Evolutionary conservation across 2,113 vertebrate genomes (phyloP).

Genomic region (Notiomystis cincta): DNA sequence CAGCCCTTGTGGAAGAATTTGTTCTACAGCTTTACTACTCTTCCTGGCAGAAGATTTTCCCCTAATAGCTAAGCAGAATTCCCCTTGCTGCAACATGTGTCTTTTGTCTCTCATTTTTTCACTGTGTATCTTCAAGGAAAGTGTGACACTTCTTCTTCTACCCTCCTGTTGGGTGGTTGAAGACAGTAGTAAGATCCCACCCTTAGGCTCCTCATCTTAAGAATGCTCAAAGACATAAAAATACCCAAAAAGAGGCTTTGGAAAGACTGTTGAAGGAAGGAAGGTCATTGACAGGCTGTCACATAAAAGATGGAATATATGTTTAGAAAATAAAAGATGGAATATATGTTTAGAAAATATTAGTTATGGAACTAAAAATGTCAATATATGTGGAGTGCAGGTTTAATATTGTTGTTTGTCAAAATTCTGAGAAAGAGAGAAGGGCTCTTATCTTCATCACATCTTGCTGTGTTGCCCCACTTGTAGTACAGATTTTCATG

Average conservation of each 20-base stretch:
- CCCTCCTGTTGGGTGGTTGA: not conserved
- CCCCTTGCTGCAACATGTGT: not conserved
- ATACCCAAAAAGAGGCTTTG: not conserved
- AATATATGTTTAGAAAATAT: not conserved
- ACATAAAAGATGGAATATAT: not conserved
- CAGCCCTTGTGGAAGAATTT: not conserved
- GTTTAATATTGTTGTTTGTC: not conserved
- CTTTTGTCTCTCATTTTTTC: not conserved
- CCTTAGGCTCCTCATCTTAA: not conserved
- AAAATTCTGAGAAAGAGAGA: not conserved
- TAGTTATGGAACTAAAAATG: not conserved
- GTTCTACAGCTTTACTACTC: not conserved
- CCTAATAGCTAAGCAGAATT: not conserved
- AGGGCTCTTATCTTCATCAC: not conserved
- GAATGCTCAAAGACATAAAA: not conserved
- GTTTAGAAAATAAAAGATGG: not conserved
- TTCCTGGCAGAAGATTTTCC: not conserved
- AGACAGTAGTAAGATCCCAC: not conserved
- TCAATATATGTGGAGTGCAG: not conserved
- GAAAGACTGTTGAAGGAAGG: accelerated
- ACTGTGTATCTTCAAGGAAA: not conserved
- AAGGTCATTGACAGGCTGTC: not conserved
- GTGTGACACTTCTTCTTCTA: not conserved
- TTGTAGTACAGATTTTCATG: not conserved
- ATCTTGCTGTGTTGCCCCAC: not conserved